phyloP scores from a whole-genome alignment of 2,888 invertebrate species.

The Caenorhabditis sp. region DNA sequence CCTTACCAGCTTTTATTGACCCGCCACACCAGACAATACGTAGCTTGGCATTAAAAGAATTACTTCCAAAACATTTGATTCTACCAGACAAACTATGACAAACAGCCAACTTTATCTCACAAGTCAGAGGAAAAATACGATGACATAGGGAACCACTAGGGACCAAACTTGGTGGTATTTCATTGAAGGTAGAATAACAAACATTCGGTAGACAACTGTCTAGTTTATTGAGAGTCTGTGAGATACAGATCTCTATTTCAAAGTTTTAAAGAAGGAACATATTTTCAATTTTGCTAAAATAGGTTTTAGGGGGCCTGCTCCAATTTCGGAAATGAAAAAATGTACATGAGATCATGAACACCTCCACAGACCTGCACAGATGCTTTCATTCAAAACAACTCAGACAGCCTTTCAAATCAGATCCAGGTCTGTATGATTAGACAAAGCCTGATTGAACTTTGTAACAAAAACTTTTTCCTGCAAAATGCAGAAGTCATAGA shows the following conservation, averaged over 20 bases:
- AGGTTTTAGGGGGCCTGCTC: background rate
- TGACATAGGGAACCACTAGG: background rate
- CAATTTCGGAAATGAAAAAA: background rate
- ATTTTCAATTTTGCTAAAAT: no score
- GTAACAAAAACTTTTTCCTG: background rate
- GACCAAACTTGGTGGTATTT: background rate
- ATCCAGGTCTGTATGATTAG: constrained; percentile 15
- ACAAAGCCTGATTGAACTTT: constrained; percentile 5
- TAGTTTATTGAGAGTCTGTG: background rate
- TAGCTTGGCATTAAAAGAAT: constrained; percentile 2
- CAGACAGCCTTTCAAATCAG: constrained; percentile 14
- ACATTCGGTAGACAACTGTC: background rate
- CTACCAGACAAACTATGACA: constrained; percentile 31
- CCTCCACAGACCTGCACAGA: background rate
- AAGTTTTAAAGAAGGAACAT: no score
- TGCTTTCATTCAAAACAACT: constrained; percentile 13
- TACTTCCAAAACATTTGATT: constrained; percentile 17
- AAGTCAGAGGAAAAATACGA: constrained; percentile 5
- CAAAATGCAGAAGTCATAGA: constrained; percentile 1
- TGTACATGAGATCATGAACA: constrained; percentile 13
- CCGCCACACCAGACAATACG: constrained; percentile 4
- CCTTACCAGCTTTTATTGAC: background rate
- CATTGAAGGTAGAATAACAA: background rate
- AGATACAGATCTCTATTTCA: no score
- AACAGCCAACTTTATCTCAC: background rate